phyloP scores from a whole-genome alignment of 23 tunicate species.

The Trididemnum clinides region DNA sequence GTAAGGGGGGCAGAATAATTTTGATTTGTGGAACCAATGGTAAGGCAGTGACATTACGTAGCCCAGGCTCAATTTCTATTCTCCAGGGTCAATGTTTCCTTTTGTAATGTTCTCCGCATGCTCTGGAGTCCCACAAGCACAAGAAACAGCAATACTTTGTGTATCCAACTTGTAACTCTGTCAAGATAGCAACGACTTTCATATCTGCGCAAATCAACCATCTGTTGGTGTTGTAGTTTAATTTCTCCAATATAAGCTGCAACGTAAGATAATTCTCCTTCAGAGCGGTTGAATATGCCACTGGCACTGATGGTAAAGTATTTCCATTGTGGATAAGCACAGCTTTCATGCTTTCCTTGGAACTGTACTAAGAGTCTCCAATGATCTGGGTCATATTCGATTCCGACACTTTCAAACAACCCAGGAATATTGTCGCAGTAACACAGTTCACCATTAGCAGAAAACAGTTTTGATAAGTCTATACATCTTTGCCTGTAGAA shows the following conservation, averaged over 20 bases:
- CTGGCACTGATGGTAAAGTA: background rate
- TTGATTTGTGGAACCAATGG: background rate
- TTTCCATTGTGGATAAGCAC: background rate
- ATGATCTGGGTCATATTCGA: background rate
- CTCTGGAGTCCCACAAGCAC: slow-evolving; percentile 25
- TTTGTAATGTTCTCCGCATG: background rate
- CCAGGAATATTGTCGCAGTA: slow-evolving; percentile 14
- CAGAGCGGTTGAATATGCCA: slow-evolving; percentile 5
- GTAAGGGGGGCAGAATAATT: slow-evolving; percentile 2
- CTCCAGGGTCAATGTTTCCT: background rate
- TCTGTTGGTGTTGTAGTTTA: background rate
- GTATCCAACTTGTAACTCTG: slow-evolving; percentile 3
- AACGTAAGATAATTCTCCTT: background rate
- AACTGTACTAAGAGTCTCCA: slow-evolving; percentile 18
- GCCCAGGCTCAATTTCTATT: background rate
- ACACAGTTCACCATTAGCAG: background rate
- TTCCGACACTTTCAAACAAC: background rate
- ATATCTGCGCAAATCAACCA: slow-evolving; percentile 18
- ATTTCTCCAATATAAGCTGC: background rate
- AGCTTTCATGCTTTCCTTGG: background rate
- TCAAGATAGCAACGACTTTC: background rate
- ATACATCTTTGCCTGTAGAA: slow-evolving; percentile 2
- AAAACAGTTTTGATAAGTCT: background rate
- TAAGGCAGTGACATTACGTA: background rate
- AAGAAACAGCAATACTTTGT: slow-evolving; percentile 20